Percentiles rank a stretch among this genome's conserved stretches.
Conservation (phyloP, 2,888 invertebrate species). For the Conchocele bisecta region DNA sequence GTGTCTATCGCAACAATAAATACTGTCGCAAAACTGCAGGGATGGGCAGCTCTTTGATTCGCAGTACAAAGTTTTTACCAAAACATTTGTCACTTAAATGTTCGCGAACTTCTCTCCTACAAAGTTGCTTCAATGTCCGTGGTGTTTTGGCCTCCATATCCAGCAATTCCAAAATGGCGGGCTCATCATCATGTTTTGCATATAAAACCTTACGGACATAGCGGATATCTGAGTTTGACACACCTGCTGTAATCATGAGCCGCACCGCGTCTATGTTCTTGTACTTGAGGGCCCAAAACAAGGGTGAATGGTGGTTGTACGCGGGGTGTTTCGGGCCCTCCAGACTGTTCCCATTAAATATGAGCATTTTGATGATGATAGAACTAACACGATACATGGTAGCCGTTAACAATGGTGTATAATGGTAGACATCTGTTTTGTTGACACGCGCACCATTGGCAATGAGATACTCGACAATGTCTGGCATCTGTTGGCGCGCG, state of each 20-base stretch:
- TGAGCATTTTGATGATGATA: slow-evolving; percentile 73
- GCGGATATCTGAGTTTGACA: slow-evolving; percentile 69
- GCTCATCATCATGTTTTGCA: slow-evolving; percentile 65
- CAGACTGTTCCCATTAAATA: slow-evolving; percentile 73
- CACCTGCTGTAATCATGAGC: slow-evolving; percentile 70
- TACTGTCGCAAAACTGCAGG: slow-evolving; percentile 71
- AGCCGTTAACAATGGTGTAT: slow-evolving; percentile 77
- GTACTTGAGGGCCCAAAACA: slow-evolving; percentile 76
- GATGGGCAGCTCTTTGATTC: slow-evolving; percentile 67
- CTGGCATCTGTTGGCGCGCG: slow-evolving; percentile 73
- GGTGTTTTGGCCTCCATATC: slow-evolving; percentile 69
- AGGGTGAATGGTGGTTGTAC: slow-evolving; percentile 71
- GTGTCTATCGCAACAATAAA: slow-evolving; percentile 49
- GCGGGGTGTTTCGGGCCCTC: slow-evolving; percentile 67
- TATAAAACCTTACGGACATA: slow-evolving; percentile 68
- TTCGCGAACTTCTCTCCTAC: slow-evolving; percentile 65
- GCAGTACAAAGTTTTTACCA: slow-evolving; percentile 71
- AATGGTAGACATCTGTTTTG: slow-evolving; percentile 77
- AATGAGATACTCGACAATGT: slow-evolving; percentile 74
- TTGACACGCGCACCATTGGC: slow-evolving; percentile 78
- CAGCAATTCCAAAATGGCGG: slow-evolving; percentile 64
- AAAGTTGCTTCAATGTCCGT: slow-evolving; percentile 70
- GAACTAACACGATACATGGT: slow-evolving; percentile 76
- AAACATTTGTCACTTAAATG: slow-evolving; percentile 62
- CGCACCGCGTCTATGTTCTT: slow-evolving; percentile 73